phyloP scores from a whole-genome alignment of 2,113 vertebrate genomes.

The Periophthalmodon schlosseri region DNA sequence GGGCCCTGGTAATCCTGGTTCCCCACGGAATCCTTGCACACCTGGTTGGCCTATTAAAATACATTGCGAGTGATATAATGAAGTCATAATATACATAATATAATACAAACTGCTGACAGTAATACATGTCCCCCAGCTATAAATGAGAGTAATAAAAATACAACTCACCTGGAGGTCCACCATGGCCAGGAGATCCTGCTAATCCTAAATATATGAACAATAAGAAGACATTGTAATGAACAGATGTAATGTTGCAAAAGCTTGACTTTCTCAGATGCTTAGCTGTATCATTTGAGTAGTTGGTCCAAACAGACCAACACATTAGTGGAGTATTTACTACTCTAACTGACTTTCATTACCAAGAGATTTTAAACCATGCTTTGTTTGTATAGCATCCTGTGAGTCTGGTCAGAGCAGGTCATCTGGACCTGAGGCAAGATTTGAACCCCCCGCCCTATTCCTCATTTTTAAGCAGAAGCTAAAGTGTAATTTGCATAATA shows the following conservation, averaged over 20 bases:
- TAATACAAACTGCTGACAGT: neutral
- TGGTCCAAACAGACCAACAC: neutral
- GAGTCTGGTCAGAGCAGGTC: too few relatives aligned
- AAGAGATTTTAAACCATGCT: too few relatives aligned
- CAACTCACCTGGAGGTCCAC: conserved; percentile 61
- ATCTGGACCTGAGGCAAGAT: too few relatives aligned
- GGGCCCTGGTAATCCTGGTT: conserved; percentile 82
- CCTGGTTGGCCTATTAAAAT: conserved; percentile 79
- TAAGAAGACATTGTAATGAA: neutral
- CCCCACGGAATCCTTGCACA: conserved; percentile 88
- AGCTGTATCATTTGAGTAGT: neutral
- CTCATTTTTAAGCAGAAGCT: too few relatives aligned
- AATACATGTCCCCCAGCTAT: neutral
- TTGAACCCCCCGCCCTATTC: too few relatives aligned
- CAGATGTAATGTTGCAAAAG: neutral
- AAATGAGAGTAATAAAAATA: neutral
- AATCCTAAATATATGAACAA: conserved; percentile 67
- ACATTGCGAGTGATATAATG: neutral
- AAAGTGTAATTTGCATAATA: too few relatives aligned
- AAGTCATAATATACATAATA: neutral
- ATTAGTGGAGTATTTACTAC: neutral
- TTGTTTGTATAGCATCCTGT: too few relatives aligned
- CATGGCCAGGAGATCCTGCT: conserved; percentile 76
- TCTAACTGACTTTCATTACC: neutral
- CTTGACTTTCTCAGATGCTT: neutral